Evolutionary conservation across 2,888 invertebrate species (phyloP), one percentile per base, ranked within the genome.

Genomic region (Sclerodermus sp.): DNA sequence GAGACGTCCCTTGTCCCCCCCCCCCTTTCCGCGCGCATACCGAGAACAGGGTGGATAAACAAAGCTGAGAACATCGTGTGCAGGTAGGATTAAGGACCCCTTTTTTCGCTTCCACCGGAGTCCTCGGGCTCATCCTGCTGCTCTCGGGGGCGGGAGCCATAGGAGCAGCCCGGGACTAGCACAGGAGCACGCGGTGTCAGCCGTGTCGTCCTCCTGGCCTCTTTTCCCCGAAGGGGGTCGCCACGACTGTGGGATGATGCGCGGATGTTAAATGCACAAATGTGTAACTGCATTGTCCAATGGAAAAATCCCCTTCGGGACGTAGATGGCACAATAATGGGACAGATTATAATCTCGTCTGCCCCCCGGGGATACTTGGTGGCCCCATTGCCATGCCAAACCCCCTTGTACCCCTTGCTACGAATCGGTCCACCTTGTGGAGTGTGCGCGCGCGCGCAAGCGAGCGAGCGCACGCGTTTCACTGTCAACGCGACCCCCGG

Each of bases 291-390:
- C 74, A 76, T 77, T 76, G 76, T 77, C 69, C 64, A 71, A 72
- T 67, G 64, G 67, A 68, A 70, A 73, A 74, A 73, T 74, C 76
- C 73, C 76, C 74, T 67, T 59, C 70, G 77, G 74, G 75, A 76
- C 69, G 74, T 74, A 76, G 76, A 77, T 76, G 76, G 74, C 70
- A 76, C 76, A 77, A 77, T 77, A 77, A 77, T 77, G 74, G 77
- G 67, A 67, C 74, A 77, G 77, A 77, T 77, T 76, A 77, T 77
- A 77, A 77, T 77, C 77, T 77, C 71, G 77, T 77, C 76, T 76
- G 73, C 77, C 77, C 74, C 76, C 77, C 57, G 67, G 74, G 70
- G 67, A 50, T 44, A 16, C 32, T 42, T 32, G 9, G 10, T 23
- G 13, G 18, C 45, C 42, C 17, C 18, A 23, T 5, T 16, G 15